A percentile compares a stretch with the other conserved stretches of the same genome.
Conservation (phyloP, 2,888 invertebrate genomes). For the Caenorhabditis sinica region DNA sequence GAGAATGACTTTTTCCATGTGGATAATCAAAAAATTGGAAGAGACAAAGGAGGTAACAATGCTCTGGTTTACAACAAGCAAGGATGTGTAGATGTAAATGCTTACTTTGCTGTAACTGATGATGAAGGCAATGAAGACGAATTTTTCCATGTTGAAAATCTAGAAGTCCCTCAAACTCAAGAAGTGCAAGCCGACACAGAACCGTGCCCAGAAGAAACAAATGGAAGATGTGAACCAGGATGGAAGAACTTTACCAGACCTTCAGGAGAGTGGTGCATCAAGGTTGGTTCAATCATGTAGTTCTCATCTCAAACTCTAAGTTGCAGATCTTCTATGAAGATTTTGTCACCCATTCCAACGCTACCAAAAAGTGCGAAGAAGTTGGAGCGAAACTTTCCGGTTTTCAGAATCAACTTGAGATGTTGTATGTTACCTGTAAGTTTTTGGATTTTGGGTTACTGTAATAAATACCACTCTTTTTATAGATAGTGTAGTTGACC, state of each 20-base stretch:
- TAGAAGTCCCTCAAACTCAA: neutral
- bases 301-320: no score
- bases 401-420: conserved; percentile 2
- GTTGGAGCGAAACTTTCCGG: neutral
- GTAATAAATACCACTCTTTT: neutral
- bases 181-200: neutral
- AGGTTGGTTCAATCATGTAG: no score
- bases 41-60: no score
- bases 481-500: neutral
- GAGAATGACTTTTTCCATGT: neutral
- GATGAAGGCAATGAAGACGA: no score
- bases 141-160: no score
- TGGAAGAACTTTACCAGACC: conserved; percentile 23
- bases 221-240: conserved; percentile 14
- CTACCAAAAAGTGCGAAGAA: neutral
- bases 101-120: no score
- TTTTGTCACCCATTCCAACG: neutral
- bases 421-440: neutral
- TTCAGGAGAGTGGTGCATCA: conserved; percentile 33
- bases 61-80: no score
- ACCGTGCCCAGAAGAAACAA: neutral
- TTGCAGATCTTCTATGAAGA: neutral
- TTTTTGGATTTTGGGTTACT: no score
- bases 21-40: no score
- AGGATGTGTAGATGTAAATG: no score